Conservation (phyloP, 2,797 vertebrate genomes). For the Agapornis canus region DNA sequence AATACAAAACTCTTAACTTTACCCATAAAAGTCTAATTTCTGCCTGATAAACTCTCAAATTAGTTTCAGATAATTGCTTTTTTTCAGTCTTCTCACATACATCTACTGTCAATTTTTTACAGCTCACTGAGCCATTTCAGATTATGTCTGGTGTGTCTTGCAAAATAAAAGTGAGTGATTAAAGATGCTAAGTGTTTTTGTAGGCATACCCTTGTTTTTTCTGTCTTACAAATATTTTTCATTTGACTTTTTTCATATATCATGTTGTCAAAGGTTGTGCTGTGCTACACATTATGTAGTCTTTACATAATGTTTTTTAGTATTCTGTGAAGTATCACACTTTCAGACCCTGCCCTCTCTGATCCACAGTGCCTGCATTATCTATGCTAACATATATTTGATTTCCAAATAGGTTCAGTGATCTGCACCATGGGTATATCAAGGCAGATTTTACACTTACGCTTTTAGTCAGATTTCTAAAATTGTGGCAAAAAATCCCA, state of each 20-base stretch:
- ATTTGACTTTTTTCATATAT: not conserved
- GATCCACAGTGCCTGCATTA: not conserved
- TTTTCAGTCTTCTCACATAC: constrained; percentile 42
- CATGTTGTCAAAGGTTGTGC: not conserved
- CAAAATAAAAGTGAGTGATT: constrained; percentile 51
- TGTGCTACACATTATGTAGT: not conserved
- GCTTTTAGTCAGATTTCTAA: not conserved
- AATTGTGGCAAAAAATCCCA: not conserved
- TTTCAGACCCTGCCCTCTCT: not conserved
- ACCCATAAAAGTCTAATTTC: constrained; percentile 45
- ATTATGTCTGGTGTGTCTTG: constrained; percentile 55
- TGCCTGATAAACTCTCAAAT: constrained; percentile 67
- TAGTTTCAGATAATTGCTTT: constrained; percentile 69
- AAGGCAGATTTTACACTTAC: not conserved
- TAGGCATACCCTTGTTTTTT: not conserved
- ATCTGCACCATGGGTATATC: not conserved
- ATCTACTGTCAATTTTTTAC: constrained; percentile 64
- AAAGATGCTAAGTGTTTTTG: constrained; percentile 8
- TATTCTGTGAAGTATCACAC: not conserved
- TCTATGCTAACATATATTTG: rapidly evolving
- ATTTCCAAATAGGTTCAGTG: not conserved
- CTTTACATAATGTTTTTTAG: not conserved
- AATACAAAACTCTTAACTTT: constrained; percentile 31
- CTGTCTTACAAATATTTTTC: not conserved
- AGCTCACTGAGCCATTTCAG: constrained; percentile 55